Base-by-base conservation (phyloP, 2,888 invertebrate species). In the Drosophila yooni region DNA sequence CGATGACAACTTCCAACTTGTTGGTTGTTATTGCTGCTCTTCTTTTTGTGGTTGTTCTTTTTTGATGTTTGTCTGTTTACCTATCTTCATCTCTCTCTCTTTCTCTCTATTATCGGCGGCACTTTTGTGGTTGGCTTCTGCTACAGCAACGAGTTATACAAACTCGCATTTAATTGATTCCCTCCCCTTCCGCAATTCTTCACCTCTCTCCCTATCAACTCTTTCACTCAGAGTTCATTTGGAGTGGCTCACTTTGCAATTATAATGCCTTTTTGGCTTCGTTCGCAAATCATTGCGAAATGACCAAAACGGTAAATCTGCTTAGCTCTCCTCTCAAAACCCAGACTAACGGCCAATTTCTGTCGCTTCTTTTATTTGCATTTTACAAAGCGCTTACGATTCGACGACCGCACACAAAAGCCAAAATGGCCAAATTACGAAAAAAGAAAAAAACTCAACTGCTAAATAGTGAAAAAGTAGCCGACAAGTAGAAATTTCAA, bases 401-500 rank as follows among this genome's bases (percentile, higher is more conserved):
- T 77, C 64, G 51, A 81, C 78, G 61, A 72, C 50, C 79, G 72
- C 58, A 77, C 82, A 83, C 80, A 87, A 79, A 80, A 63, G 83
- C 70, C 73, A 65, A 68, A 71, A 65, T 57, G 54, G 56, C 48
- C 40, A 70, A 79, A 65, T 78, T 78, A 78, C 64, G 25, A 53
- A 54, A 59, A 40, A 34, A 58, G n/a, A 56, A 53, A 21, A 48
- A 34, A 46, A 52, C 56, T 65, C 34, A 50, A 52, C 58, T 65
- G 79, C 59, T 82, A 81, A 81, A 71, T 83, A 82, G 83, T 64
- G 68, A 82, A 83, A 83, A 87, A 81, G 73, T 84, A 84, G 82
- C 81, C 66, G 75, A 57, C 40, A 72, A 86, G 83, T 85, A 79
- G 85, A 84, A 87, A 84, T 81, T 83, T 85, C 88, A 84, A 84